These are phyloP conservation scores for Cyclophora punctaria DNA, from an alignment of 2,888 invertebrate genomes.

Conservation along the genomic window DNA sequence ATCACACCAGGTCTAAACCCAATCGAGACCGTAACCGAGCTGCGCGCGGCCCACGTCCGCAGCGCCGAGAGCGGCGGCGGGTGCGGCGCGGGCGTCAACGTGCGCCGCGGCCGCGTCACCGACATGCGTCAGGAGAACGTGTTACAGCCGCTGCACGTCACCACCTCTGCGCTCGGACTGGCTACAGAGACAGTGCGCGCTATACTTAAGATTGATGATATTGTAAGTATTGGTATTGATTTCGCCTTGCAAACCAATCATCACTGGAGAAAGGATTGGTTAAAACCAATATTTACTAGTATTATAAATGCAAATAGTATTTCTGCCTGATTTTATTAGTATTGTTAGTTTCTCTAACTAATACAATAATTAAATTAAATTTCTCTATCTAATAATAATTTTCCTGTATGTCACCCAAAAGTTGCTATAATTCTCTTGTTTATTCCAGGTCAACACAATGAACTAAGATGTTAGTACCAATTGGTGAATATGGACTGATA, in stretches of 20 bases:
- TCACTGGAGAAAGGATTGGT: no score
- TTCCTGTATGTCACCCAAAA: neutral
- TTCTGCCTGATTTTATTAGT: no score
- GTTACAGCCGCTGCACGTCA: conserved; percentile 96
- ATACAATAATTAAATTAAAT: neutral
- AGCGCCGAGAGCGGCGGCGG: conserved; percentile 81
- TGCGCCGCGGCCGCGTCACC: conserved; percentile 95
- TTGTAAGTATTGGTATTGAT: conserved; percentile 78
- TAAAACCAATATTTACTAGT: no score
- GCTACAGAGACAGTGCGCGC: conserved; percentile 98
- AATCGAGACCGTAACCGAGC: conserved; percentile 96
- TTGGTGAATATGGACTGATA: no score
- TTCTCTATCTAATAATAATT: neutral
- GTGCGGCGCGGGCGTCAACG: conserved; percentile 94
- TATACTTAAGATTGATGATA: conserved; percentile 99
- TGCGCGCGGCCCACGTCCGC: conserved; percentile 93
- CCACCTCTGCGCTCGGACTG: conserved; percentile 92
- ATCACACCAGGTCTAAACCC: conserved; percentile 83
- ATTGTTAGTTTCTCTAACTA: neutral
- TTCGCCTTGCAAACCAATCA: no score
- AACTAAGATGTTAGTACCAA: conserved; percentile 22
- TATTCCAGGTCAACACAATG: conserved; percentile 71
- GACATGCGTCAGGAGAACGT: conserved; percentile 98
- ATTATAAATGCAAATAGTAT: no score
- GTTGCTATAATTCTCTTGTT: conserved; percentile 12